Evolutionary conservation across 1,140 invertebrate genomes (phyloP), one percentile per base, ranked within the genome.

Genomic region (Notospermus geniculatus): DNA sequence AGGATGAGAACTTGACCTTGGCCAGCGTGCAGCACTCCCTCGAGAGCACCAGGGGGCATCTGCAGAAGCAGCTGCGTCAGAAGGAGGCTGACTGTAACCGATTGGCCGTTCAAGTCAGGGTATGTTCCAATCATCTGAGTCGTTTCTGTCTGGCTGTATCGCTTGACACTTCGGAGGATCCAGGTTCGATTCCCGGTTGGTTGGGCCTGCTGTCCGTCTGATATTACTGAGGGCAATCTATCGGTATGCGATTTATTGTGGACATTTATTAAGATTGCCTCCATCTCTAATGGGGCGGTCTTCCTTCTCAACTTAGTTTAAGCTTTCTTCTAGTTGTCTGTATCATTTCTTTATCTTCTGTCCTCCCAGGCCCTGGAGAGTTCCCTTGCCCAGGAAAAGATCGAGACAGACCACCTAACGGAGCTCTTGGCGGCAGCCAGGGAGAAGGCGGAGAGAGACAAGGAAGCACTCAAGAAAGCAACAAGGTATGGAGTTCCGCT

Each of bases 81-180:
- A 78, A 79, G 63, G 80, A 82, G 62, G 78, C 72, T 2, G 80
- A 82, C 65, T 78, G 74, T 64, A 82, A 80, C 69, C 57, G 80
- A 55, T 73, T 80, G 73, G 74, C 79, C 27, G 79, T 80, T 7
- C 78, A 80, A 68, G 73, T 82, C 39, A 56, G 78, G 69, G 78
- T 81, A 67, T 53, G 58, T 50, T 13, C 19, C 11, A 11, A 43
- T 19, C 11, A 11, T 43, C 19, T 13, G 19, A 43, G 19, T 13
- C 19, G 39, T 13, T 43, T 43, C 19, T 43, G n/a, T n/a, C n/a
- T n/a, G n/a, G n/a, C n/a, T n/a, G n/a, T n/a, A n/a, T n/a, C n/a
- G n/a, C n/a, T n/a, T n/a, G n/a, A n/a, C n/a, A n/a, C n/a, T n/a
- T n/a, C n/a, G n/a, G n/a, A n/a, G n/a, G n/a, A n/a, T n/a, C n/a